Evolutionary conservation across 1,140 invertebrate species (phyloP), one percentile per base, ranked within the genome.

Genomic region (Lethocerus indicus): DNA sequence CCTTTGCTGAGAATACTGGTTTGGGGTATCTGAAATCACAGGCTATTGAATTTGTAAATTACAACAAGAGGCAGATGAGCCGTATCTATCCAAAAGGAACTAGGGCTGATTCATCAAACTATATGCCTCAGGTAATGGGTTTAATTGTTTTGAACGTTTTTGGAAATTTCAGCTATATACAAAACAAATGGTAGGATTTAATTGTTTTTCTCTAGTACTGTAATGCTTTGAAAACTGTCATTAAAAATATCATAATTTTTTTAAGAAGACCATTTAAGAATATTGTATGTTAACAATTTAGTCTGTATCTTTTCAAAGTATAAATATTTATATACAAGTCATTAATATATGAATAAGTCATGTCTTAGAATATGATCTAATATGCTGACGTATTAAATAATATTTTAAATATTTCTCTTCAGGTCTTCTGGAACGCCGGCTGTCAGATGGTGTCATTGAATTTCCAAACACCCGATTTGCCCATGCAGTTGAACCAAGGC

Each of bases 391-490:
- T n/a, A n/a, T n/a, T n/a, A n/a, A n/a, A n/a, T n/a, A n/a, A n/a
- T n/a, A n/a, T n/a, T n/a, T n/a, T n/a, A n/a, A n/a, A n/a, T n/a
- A 3, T 21, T 4, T 48, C 18, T 24, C 13, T 24, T 23, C 40
- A 85, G 81, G 83, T 88, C 40, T 90, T 90, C 65, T 90, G 86
- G 86, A 90, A 90, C 67, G 86, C 85, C 28, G 85, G 85, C 50
- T 88, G 85, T 61, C 86, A 90, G 71, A 98, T 99, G 95, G 95
- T 98, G 13, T 94, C 96, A 0, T 71, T 99, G n/a, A 99, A 99
- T 71, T 99, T 98, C 70, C 96, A 99, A 77, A 98, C 95, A 13
- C 81, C 94, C 14, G 96, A 99, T 73, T 71, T 99, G 52, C 93
- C 93, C 13, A 98, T 99, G 93, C 96, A 99, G 70, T 70, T 99